These are phyloP conservation scores for Halisarca cf. caerulea DNA, from an alignment of 37 sponge, comb jelly and placozoan species.

Conservation along the genomic window DNA sequence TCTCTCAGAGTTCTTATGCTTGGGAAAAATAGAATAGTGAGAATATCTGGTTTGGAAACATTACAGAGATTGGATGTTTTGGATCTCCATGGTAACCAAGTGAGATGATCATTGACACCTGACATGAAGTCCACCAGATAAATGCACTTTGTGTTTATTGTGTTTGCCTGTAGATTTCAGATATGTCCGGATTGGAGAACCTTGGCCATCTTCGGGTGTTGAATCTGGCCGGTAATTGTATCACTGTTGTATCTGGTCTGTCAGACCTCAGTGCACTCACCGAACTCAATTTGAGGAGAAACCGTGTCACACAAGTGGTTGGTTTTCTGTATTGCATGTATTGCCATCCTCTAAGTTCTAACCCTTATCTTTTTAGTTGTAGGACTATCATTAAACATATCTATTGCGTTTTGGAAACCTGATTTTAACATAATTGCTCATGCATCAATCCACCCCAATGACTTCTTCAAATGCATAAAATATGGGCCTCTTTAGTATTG, in stretches of 20 bases:
- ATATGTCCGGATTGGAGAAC: slow-evolving; percentile 77
- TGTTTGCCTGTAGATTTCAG: slow-evolving; percentile 59
- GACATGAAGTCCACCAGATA: too few relatives aligned
- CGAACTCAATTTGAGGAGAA: slow-evolving; percentile 92
- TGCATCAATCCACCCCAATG: too few relatives aligned
- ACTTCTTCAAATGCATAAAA: too few relatives aligned
- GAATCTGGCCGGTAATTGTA: slow-evolving; percentile 93
- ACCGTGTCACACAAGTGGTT: slow-evolving; percentile 76
- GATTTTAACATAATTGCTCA: too few relatives aligned
- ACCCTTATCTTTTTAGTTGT: too few relatives aligned
- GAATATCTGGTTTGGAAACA: slow-evolving; percentile 76
- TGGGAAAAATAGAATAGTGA: slow-evolving; percentile 92
- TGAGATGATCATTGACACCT: neutral
- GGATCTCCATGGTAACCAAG: slow-evolving; percentile 96
- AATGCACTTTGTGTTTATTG: too few relatives aligned
- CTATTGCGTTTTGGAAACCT: too few relatives aligned
- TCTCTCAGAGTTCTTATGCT: slow-evolving; percentile 96
- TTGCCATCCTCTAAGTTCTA: too few relatives aligned
- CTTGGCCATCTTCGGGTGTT: slow-evolving; percentile 83
- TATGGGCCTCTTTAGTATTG: too few relatives aligned
- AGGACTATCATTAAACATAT: too few relatives aligned
- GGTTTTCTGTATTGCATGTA: too few relatives aligned
- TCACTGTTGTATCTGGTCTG: slow-evolving; percentile 63
- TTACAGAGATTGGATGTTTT: slow-evolving; percentile 91
- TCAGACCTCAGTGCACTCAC: slow-evolving; percentile 70